These are phyloP conservation scores for Temnothorax unifasciatus DNA, from an alignment of 2,888 invertebrate species.

Conservation along the genomic window DNA sequence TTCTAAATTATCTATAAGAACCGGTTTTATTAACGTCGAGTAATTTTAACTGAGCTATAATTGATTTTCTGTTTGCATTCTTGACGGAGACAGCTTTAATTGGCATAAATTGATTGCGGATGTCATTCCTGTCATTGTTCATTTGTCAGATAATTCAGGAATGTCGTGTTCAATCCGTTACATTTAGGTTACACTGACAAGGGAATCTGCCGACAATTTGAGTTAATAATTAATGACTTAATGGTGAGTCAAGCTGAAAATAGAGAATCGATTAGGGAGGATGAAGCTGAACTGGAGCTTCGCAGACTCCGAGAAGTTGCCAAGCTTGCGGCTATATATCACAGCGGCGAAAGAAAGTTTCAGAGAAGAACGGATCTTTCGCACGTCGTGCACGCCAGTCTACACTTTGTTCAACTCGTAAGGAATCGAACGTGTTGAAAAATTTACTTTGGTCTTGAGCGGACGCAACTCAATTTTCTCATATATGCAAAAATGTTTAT, in stretches of 20 bases:
- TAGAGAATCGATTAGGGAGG: conserved; percentile 9
- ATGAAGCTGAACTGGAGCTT: conserved; percentile 70
- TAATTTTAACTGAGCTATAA: conserved; percentile 6
- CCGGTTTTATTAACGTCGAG: not conserved
- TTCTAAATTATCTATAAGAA: conserved; percentile 9
- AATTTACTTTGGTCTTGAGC: not conserved
- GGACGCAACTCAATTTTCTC: not conserved
- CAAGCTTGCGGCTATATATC: conserved; percentile 78
- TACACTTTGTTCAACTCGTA: conserved; percentile 81
- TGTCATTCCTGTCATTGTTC: conserved; percentile 40
- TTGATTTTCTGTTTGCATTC: conserved; percentile 6
- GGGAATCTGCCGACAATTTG: conserved; percentile 25
- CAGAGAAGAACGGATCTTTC: conserved; percentile 78
- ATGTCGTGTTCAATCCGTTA: conserved; percentile 13
- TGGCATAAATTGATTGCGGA: not conserved
- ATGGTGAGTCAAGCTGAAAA: conserved; percentile 19
- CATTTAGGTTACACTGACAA: conserved; percentile 24
- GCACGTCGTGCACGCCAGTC: conserved; percentile 79
- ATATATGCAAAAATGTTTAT: not conserved
- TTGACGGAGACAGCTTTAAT: conserved; percentile 16
- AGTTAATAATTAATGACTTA: conserved; percentile 33
- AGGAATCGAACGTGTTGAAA: conserved; percentile 63
- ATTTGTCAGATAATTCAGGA: conserved; percentile 32
- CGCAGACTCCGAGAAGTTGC: conserved; percentile 71
- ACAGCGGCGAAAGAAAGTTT: conserved; percentile 72